Evolutionary conservation across 1,140 invertebrate species (phyloP).

Genomic region (Drosophila ercepeae): DNA sequence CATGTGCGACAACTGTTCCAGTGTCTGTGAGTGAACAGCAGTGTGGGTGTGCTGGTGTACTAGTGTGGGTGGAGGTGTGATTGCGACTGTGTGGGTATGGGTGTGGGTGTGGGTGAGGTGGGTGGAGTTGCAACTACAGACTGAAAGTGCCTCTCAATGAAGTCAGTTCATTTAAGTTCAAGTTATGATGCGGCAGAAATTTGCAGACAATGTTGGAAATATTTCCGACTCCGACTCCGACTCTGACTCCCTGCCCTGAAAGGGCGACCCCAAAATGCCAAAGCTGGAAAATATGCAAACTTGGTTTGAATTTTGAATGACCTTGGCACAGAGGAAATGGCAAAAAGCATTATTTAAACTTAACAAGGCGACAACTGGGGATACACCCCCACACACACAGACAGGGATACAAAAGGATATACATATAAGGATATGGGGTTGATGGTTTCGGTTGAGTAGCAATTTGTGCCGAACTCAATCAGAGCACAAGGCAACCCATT

Average conservation of each 20-base stretch:
- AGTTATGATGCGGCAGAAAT: conserved; percentile 77
- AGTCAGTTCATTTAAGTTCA: conserved; percentile 80
- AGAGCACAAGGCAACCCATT: conserved; percentile 72
- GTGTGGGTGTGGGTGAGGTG: conserved; percentile 7
- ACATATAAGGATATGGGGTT: conserved; percentile 23
- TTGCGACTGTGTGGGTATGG: conserved; percentile 2
- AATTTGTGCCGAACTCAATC: conserved; percentile 74
- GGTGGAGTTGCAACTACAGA: conserved; percentile 27
- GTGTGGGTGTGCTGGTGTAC: neutral
- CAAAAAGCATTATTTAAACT: conserved; percentile 79
- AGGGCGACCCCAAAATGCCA: conserved; percentile 45
- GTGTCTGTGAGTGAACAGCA: conserved; percentile 2
- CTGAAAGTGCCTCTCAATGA: conserved; percentile 59
- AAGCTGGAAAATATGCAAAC: conserved; percentile 50
- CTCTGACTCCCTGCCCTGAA: conserved; percentile 2
- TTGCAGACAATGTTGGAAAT: conserved; percentile 73
- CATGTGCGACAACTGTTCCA: conserved; percentile 73
- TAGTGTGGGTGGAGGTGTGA: conserved; percentile 8
- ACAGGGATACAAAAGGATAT: conserved; percentile 4
- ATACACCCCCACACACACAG: conserved; percentile 22
- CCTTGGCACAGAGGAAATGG: conserved; percentile 80
- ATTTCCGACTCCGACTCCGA: conserved; percentile 53
- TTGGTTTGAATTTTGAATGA: conserved; percentile 83
- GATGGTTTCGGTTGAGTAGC: conserved; percentile 43
- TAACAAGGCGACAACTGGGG: conserved; percentile 77